Conservation (phyloP, 2,888 invertebrate genomes). For the Heliconius ismenius region DNA sequence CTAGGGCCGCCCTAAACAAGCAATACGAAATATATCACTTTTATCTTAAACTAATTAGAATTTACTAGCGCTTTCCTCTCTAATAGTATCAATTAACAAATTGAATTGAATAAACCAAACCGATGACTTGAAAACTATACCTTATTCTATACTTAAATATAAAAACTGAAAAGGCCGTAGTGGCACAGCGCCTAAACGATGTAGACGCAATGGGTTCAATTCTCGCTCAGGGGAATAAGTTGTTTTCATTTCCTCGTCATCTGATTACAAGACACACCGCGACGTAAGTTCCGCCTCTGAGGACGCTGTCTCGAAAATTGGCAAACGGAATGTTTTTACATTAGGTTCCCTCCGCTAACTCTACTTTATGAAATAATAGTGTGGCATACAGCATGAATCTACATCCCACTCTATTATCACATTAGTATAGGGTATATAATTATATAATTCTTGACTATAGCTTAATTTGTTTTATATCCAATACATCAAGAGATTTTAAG, state of each 20-base stretch:
- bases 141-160: not conserved
- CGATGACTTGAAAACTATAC: not conserved
- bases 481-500: not conserved
- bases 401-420: too few species aligned
- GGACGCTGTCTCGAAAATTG: too few species aligned
- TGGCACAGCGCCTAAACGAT: not conserved
- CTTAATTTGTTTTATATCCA: too few species aligned
- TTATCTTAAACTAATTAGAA: constrained; percentile 37
- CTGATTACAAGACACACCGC: too few species aligned
- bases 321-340: too few species aligned
- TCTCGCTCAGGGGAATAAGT: not conserved
- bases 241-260: not conserved
- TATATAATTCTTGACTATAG: too few species aligned
- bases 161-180: not conserved
- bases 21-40: constrained; percentile 29
- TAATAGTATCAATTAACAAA: constrained; percentile 37
- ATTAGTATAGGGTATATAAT: too few species aligned
- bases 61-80: constrained; percentile 30
- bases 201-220: not conserved
- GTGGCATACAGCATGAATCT: too few species aligned
- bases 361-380: too few species aligned
- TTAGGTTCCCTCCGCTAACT: too few species aligned
- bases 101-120: constrained; percentile 2
- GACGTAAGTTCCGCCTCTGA: too few species aligned
- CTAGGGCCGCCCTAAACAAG: constrained; percentile 15